phyloP scores from a whole-genome alignment of 2,888 invertebrate species.

The Laothoe populi region DNA sequence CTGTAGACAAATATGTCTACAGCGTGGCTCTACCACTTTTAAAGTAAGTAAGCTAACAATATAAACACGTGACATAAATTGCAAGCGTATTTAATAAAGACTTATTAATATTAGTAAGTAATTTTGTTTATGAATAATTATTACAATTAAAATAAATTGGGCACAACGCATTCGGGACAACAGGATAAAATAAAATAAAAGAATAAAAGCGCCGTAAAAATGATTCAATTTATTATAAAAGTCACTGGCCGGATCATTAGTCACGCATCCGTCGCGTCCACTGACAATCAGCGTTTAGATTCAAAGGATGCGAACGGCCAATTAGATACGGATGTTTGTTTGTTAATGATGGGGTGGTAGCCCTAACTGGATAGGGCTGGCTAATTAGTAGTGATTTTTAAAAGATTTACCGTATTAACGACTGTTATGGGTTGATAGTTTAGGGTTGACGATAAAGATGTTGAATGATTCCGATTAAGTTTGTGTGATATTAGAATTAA shows the following conservation, averaged over 20 bases:
- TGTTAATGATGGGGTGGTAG: slow-evolving; percentile 20
- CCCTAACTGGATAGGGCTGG: slow-evolving; percentile 11
- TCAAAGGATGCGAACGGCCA: slow-evolving; percentile 25
- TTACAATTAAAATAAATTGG: neutral
- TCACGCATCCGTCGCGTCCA: slow-evolving; percentile 9
- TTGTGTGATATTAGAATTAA: neutral
- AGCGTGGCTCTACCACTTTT: too few relatives aligned
- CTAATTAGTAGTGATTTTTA: slow-evolving; percentile 22
- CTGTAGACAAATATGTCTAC: too few relatives aligned
- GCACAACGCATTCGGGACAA: neutral
- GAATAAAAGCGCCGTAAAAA: neutral
- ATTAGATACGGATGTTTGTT: slow-evolving; percentile 22
- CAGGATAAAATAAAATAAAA: neutral
- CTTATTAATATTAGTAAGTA: too few relatives aligned
- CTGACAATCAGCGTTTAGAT: slow-evolving; percentile 24
- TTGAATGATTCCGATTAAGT: neutral
- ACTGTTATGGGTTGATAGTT: neutral
- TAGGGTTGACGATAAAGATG: neutral
- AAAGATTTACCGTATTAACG: slow-evolving; percentile 7
- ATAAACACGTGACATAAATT: too few relatives aligned
- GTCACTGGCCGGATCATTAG: slow-evolving; percentile 1
- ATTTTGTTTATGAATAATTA: neutral
- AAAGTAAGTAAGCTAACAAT: too few relatives aligned
- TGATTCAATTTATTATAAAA: neutral
- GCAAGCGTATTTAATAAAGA: too few relatives aligned